Base-by-base conservation (phyloP, 2,113 vertebrate genomes). In the Eublepharis macularius region DNA sequence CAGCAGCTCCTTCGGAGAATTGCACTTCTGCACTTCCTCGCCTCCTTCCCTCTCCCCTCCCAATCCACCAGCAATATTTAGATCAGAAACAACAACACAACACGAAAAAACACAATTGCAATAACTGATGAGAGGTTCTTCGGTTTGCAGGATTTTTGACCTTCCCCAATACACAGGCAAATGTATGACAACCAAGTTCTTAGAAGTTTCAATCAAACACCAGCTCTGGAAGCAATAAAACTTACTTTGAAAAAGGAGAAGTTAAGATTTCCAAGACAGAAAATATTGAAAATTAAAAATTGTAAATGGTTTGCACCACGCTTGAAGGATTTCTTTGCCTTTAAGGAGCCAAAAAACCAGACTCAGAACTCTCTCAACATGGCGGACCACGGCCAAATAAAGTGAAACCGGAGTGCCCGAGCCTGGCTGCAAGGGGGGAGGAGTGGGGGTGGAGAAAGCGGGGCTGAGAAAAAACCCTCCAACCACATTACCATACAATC, bases 401-500 rank as follows among this genome's bases (percentile, higher is more conserved):
- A 65, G 57, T 21, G 17, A 73, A 80, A 36, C 29, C 34, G 24
- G 29, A 73, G 80, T 72, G 24, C 41, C 26, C 54, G 29, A 81
- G n/a, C 39, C 34, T 57, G 49, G 54, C 13, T 70, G 34, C 32
- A 70, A 54, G 8, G 21, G 4, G 39, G 19, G 10, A 32, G 2
- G 16, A 0, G 3, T 36, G 0, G 83, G 36, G 65, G 75, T 11
- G 41, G 4, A 34, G 41, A 72, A 51, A 72, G 13, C 1, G 4
- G 47, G 63, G 24, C 88, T 88, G 74, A 76, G 85, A 21, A 29
- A 86, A 82, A 57, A 26, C 57, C 70, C n/a, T n/a, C 81, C 82
- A 84, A 10, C 29, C 36, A 14, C 82, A 90, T 39, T 74, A 60
- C 70, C 72, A 34, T 11, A n/a, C 78, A 60, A 90, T 68, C 17